phyloP scores from a whole-genome alignment of 2,888 invertebrate species.

The Lasioglossum oenotherae region DNA sequence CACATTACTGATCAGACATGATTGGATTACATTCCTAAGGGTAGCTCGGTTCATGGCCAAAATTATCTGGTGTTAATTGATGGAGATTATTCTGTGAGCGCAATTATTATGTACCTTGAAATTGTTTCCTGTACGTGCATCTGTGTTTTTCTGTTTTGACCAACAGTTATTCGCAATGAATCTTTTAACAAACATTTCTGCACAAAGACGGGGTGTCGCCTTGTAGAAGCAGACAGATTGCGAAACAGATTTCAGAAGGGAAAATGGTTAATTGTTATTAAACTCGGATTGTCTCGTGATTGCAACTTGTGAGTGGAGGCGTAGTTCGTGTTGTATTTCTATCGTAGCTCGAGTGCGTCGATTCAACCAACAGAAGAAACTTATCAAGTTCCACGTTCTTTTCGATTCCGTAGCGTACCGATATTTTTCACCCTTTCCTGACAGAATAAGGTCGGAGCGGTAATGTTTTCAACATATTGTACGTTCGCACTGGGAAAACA shows the following conservation, averaged over 20 bases:
- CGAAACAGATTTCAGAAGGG: not conserved
- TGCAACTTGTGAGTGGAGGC: not conserved
- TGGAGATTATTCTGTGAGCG: not conserved
- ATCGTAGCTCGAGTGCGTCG: not conserved
- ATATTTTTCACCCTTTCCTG: constrained; percentile 6
- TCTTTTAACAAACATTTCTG: no score
- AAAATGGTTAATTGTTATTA: not conserved
- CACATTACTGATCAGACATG: no score
- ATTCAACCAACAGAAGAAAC: not conserved
- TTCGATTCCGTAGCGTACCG: not conserved
- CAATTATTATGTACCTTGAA: not conserved
- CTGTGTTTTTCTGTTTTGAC: not conserved
- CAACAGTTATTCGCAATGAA: not conserved
- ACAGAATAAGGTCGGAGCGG: constrained; percentile 19
- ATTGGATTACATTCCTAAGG: no score
- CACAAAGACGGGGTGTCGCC: not conserved
- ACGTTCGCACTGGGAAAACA: not conserved
- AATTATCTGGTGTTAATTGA: not conserved
- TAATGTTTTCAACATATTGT: constrained; percentile 10
- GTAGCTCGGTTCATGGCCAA: no score
- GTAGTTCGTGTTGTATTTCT: not conserved
- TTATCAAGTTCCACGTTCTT: not conserved
- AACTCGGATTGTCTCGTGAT: not conserved
- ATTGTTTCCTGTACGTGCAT: not conserved
- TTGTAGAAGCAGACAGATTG: not conserved